Base-by-base conservation (phyloP, 2,113 vertebrate genomes). In the Cyprinus carpio region DNA sequence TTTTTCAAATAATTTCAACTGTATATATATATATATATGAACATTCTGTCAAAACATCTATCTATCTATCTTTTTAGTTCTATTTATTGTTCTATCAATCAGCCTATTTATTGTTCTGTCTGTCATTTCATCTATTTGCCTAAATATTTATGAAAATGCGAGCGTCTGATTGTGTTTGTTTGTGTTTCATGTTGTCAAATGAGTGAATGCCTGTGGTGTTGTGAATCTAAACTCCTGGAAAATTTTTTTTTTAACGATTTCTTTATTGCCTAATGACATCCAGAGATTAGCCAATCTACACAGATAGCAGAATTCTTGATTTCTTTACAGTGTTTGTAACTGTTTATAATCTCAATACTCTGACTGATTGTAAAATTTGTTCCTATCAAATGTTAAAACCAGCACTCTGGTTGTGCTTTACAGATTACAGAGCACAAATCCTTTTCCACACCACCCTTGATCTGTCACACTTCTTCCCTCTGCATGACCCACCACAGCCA, bases 381-480 rank as follows among this genome's bases (percentile, higher is more conserved):
- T 16, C 23, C 37, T 74, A 27, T 40, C 40, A 25, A 6, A 75
- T 49, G 71, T 40, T 37, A 20, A 71, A 71, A 40, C 18, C 34
- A 23, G 23, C n/a, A 46, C 40, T 6, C 12, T 46, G 46, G 20
- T 69, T 69, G 25, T 69, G 40, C 43, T 18, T 69, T 69, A 51
- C 40, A 46, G 54, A 62, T 81, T 43, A 46, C 37, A 49, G 37
- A 10, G 12, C 75, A 46, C 29, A 29, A 54, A 51, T n/a, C 13
- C 37, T 85, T 67, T 78, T 83, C 83, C 29, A 79, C 56, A 62
- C 58, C 87, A 83, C 46, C 62, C 25, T 69, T 69, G 62, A 51
- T 83, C 31, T 87, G 43, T 75, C 84, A 71, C 84, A 51, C 40
- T 84, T 72, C 13, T 65, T 13, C 81, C 62, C 84, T 72, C 46